These are phyloP conservation scores for Hyaena hyaena DNA, from an alignment of 2,113 vertebrate genomes.

Conservation along the genomic window DNA sequence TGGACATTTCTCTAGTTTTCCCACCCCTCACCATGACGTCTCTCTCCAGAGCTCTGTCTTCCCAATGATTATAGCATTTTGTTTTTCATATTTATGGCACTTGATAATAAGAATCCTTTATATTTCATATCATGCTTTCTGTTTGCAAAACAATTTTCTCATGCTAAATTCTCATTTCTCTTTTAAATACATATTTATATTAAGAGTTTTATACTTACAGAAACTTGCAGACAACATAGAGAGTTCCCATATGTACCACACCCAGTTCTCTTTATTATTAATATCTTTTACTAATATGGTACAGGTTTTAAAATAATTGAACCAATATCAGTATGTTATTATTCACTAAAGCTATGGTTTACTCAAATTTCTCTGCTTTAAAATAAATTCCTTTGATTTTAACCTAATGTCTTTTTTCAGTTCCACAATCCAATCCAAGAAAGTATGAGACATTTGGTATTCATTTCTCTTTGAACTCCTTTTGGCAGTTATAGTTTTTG, in stretches of 20 bases:
- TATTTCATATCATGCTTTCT: neutral
- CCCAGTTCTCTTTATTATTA: neutral
- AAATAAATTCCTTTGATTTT: neutral
- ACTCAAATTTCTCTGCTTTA: neutral
- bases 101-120: neutral
- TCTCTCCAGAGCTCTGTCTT: neutral
- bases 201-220: neutral
- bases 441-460: neutral
- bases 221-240: neutral
- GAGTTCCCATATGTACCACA: neutral
- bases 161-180: neutral
- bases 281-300: neutral
- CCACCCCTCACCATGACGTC: rapidly evolving
- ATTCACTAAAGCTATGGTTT: neutral
- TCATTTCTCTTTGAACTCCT: neutral
- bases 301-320: neutral
- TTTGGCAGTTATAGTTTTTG: neutral
- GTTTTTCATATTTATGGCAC: neutral
- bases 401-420: neutral
- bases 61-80: neutral
- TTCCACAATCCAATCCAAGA: neutral
- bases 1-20: neutral
- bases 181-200: neutral
- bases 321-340: neutral
- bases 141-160: neutral